Conservation (phyloP, 1,140 invertebrate species). For the Lysiphlebus fabarum region DNA sequence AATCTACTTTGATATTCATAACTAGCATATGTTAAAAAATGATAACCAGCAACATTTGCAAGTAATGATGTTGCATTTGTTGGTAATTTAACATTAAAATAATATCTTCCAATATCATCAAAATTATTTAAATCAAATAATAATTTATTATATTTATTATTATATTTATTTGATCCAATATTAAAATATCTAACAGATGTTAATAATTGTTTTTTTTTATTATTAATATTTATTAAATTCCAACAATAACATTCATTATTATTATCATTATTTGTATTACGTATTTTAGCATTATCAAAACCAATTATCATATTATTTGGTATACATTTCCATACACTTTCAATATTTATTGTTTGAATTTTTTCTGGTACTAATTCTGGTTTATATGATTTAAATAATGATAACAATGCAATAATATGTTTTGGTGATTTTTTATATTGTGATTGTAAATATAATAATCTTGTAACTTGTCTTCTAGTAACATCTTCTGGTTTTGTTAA, state of each 20-base stretch:
- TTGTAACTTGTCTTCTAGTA: slow-evolving; percentile 40
- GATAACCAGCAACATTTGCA: slow-evolving; percentile 43
- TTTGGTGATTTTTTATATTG: slow-evolving; percentile 32
- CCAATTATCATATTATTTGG: slow-evolving; percentile 36
- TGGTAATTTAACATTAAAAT: slow-evolving; percentile 42
- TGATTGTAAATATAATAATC: slow-evolving; percentile 34
- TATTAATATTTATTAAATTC: slow-evolving; percentile 27
- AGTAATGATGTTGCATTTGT: slow-evolving; percentile 46
- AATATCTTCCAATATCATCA: slow-evolving; percentile 41
- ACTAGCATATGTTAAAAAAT: slow-evolving; percentile 45
- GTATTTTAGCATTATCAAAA: slow-evolving; percentile 40
- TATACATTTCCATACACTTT: slow-evolving; percentile 46
- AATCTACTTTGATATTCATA: slow-evolving; percentile 49
- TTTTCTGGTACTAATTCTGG: slow-evolving; percentile 52
- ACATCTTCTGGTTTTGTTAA: slow-evolving; percentile 51
- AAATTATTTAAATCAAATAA: slow-evolving; percentile 46
- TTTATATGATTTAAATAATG: slow-evolving; percentile 52
- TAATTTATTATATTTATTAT: slow-evolving; percentile 36
- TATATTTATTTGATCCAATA: slow-evolving; percentile 41
- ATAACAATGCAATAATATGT: slow-evolving; percentile 44
- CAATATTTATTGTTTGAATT: slow-evolving; percentile 44
- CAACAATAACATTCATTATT: slow-evolving; percentile 31
- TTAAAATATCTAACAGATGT: slow-evolving; percentile 46
- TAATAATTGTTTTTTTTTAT: slow-evolving; percentile 32
- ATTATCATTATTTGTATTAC: slow-evolving; percentile 25